Evolutionary conservation across 2,113 vertebrate species (phyloP), one percentile per base, ranked within the genome.

Genomic region (Calypte anna): DNA sequence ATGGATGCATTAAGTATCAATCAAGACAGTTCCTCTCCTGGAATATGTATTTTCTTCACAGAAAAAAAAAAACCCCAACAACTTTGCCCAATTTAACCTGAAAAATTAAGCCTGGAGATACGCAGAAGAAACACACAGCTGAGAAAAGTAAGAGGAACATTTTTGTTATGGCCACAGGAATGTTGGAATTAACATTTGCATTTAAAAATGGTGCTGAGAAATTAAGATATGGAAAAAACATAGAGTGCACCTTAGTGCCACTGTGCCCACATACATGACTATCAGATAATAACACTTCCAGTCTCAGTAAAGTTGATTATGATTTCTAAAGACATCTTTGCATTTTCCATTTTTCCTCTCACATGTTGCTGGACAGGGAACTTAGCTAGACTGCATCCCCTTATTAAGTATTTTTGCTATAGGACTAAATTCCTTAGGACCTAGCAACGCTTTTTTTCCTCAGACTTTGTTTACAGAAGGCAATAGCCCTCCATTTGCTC

Each of bases 1-100:
- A 97, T 95, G 94, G 90, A 95, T 96, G 91, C 59, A 85, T 91
- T 94, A 91, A 19, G 27, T 94, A 96, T 96, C 93, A 94, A 83
- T 86, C 78, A 86, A 82, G 91, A 94, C 94, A 96, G 79, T 91
- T 96, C 90, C 96, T 72, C 93, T 93, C 90, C 85, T 88, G 80
- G 87, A 94, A 90, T 82, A 40, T 72, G n/a, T 80, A 88, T 93
- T 94, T 96, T 83, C 82, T 83, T 96, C 48, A 59, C 59, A 83
- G 63, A 50, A 90, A 90, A 81, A 70, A 11, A 31, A 48, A 48
- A 48, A 19, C 7, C 7, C 46, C 48, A 19, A 10, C 88, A 78
- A 76, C 13, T 63, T 92, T 81, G n/a, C 80, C 61, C 61, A 83
- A 18, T 92, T 86, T 88, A 93, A 86, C 15, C 51, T 94, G 85